These are phyloP conservation scores for Shargacucullia verbasci DNA, from an alignment of 2,888 invertebrate species.

Conservation along the genomic window DNA sequence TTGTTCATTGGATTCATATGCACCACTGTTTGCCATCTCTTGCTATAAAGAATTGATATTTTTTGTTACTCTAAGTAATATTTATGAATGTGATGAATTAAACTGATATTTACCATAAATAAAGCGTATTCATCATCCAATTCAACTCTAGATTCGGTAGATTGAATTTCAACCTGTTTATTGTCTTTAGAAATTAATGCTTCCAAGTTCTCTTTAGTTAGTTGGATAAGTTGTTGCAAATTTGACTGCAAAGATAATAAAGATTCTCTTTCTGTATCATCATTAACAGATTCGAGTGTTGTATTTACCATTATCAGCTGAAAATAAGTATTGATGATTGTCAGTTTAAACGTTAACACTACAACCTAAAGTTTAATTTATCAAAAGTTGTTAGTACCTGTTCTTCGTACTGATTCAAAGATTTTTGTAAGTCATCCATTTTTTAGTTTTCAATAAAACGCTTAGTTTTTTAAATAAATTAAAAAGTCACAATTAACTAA, in stretches of 20 bases:
- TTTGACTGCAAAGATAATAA: slow-evolving; percentile 90
- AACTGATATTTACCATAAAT: slow-evolving; percentile 89
- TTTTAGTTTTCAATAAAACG: not conserved
- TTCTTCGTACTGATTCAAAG: slow-evolving; percentile 79
- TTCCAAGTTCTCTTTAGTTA: slow-evolving; percentile 90
- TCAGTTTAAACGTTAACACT: too few relatives aligned
- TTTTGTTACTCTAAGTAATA: not conserved
- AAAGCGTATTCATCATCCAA: slow-evolving; percentile 90
- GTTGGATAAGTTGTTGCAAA: slow-evolving; percentile 91
- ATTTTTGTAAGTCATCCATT: slow-evolving; percentile 77
- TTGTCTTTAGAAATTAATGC: slow-evolving; percentile 56
- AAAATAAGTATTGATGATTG: slow-evolving; percentile 36
- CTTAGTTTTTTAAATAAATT: too few relatives aligned
- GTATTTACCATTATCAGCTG: slow-evolving; percentile 91
- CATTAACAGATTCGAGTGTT: slow-evolving; percentile 84
- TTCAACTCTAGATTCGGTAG: slow-evolving; percentile 60
- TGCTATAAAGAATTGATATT: slow-evolving; percentile 72
- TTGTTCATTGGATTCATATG: slow-evolving; percentile 71
- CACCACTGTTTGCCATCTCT: slow-evolving; percentile 87
- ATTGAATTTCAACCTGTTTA: slow-evolving; percentile 16
- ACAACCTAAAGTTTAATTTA: too few relatives aligned
- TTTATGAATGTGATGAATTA: not conserved
- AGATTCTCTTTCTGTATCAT: slow-evolving; percentile 87
- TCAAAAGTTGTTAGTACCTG: slow-evolving; percentile 67
- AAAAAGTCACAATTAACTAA: too few relatives aligned